Evolutionary conservation across 2,113 vertebrate species (phyloP).

Genomic region (Notiomystis cincta): DNA sequence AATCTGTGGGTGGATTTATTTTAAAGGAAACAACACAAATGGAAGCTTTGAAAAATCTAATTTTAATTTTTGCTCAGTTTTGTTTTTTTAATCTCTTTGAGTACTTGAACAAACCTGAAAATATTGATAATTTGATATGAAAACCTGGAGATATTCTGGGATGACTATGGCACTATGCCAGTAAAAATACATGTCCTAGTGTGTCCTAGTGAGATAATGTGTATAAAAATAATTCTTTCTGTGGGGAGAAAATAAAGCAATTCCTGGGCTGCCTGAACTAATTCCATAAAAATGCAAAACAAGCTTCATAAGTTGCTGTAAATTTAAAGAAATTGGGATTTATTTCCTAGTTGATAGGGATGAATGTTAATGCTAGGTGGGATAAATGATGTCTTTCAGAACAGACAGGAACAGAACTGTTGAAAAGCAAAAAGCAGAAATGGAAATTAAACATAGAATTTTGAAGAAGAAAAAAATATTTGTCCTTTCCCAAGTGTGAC

Average conservation of each 20-base stretch:
- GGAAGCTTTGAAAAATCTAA: background rate
- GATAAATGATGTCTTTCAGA: background rate
- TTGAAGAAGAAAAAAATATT: background rate
- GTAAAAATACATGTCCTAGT: background rate
- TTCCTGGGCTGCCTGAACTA: background rate
- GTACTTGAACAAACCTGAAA: background rate
- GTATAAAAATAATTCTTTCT: background rate
- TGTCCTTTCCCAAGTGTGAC: background rate
- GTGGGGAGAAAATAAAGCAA: background rate
- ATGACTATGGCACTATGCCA: background rate
- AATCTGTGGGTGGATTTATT: background rate
- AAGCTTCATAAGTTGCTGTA: background rate
- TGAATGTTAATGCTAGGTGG: background rate
- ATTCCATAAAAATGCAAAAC: background rate
- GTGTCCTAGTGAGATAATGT: background rate
- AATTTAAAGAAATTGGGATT: background rate
- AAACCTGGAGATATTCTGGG: background rate
- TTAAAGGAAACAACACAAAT: background rate
- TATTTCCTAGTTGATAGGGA: background rate
- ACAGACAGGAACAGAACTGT: background rate
- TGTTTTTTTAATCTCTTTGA: background rate
- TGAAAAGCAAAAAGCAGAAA: background rate
- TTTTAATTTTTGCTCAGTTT: background rate
- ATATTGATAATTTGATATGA: no score
- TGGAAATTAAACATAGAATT: background rate